Evolutionary conservation across 2,113 vertebrate genomes (phyloP).

Genomic region (Haliaeetus leucogaster): DNA sequence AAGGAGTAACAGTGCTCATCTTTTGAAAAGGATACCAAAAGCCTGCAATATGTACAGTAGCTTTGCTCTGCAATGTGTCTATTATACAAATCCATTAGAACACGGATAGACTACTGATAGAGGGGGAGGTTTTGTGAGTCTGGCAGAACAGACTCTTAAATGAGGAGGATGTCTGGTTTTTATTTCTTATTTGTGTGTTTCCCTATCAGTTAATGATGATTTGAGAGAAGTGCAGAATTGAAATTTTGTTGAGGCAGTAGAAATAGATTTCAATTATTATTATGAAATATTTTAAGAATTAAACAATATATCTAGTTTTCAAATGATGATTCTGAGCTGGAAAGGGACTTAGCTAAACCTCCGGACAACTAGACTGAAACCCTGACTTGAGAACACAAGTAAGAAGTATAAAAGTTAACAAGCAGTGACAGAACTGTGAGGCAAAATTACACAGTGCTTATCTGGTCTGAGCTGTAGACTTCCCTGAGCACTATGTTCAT

Average conservation of each 20-base stretch:
- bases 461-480: not conserved
- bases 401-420: too few species aligned
- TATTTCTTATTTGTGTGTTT: not conserved
- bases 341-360: not conserved
- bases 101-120: not conserved
- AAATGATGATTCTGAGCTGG: not conserved
- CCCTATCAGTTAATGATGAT: not conserved
- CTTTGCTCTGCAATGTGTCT: not conserved
- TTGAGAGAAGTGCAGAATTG: not conserved
- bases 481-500: not conserved
- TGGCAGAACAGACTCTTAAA: not conserved
- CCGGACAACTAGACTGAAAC: not conserved
- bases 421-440: not conserved
- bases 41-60: not conserved
- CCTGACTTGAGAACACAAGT: not conserved
- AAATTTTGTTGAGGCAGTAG: not conserved
- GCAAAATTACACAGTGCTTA: not conserved
- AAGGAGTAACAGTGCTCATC: not conserved
- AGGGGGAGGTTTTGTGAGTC: not conserved
- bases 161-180: not conserved
- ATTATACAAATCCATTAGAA: too few species aligned
- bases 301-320: not conserved
- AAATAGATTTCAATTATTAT: not conserved
- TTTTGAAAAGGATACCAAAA: not conserved
- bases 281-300: not conserved